A percentile compares a stretch with the other conserved stretches of the same genome.
These are phyloP conservation scores for Heloderma charlesbogerti DNA, from an alignment of 2,113 vertebrate species.

Conservation along the genomic window DNA sequence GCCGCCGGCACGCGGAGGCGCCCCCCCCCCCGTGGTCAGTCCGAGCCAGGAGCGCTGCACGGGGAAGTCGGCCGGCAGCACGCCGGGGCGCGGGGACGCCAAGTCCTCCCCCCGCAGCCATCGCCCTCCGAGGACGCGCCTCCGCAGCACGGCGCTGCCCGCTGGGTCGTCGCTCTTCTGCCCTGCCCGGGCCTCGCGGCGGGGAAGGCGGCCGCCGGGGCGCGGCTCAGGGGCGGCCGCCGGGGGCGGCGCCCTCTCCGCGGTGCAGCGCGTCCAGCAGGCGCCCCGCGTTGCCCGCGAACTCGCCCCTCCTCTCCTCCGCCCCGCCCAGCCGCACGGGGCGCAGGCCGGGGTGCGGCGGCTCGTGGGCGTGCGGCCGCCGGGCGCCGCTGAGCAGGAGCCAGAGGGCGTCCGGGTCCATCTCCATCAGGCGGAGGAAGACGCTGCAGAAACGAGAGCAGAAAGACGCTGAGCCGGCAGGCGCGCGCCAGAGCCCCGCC, in stretches of 20 bases:
- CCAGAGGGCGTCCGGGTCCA: constrained; percentile 90
- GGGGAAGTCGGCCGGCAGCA: background rate
- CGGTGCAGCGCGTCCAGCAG: constrained; percentile 81
- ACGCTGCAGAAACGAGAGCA: constrained; percentile 76
- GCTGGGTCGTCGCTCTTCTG: background rate
- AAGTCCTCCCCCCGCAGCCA: background rate
- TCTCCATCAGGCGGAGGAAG: constrained; percentile 84
- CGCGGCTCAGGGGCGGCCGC: background rate
- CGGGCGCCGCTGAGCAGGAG: constrained; percentile 83
- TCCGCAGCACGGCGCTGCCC: background rate
- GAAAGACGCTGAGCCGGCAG: constrained; percentile 1
- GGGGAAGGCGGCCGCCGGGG: background rate
- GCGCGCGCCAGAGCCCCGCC: background rate
- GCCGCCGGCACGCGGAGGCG: no score
- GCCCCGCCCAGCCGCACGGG: constrained; percentile 73
- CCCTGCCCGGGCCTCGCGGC: background rate
- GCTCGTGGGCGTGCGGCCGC: constrained; percentile 73
- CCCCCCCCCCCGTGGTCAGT: rapidly evolving
- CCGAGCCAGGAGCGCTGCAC: no score
- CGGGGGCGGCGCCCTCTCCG: background rate
- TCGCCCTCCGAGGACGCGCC: no score
- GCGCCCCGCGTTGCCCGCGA: constrained; percentile 80
- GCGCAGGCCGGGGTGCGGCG: constrained; percentile 82
- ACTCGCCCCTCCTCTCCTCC: constrained; percentile 73
- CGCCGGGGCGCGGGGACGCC: no score